phyloP scores from a whole-genome alignment of 1,140 invertebrate species.

The Anastrepha obliqua region DNA sequence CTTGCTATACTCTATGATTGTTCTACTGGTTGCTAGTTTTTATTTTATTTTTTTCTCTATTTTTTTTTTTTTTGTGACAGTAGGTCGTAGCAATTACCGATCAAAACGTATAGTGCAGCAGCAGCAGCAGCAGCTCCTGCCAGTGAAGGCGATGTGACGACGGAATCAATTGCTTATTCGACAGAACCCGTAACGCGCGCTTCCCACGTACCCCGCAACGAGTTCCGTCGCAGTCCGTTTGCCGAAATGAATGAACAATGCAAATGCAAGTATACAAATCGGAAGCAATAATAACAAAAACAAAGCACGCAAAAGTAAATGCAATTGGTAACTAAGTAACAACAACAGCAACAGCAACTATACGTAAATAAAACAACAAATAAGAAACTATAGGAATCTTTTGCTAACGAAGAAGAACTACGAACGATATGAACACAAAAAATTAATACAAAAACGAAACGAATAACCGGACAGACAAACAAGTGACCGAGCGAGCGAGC shows the following conservation, averaged over 20 bases:
- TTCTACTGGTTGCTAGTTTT: conserved; percentile 37
- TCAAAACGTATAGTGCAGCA: neutral
- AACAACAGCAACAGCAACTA: conserved; percentile 16
- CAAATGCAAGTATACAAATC: neutral
- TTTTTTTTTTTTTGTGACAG: neutral
- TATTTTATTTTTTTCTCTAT: neutral
- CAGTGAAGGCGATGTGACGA: neutral
- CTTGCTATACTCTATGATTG: conserved; percentile 17
- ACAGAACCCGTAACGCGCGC: conserved; percentile 33
- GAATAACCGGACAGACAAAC: conserved; percentile 22
- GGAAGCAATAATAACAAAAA: conserved; percentile 8
- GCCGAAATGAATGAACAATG: conserved; percentile 11
- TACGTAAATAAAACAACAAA: neutral
- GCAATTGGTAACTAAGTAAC: conserved; percentile 9
- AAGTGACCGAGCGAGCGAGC: conserved; percentile 39
- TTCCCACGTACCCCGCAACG: neutral
- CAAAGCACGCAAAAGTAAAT: neutral
- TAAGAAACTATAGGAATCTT: conserved; percentile 38
- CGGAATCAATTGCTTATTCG: conserved; percentile 14
- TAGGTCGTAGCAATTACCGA: conserved; percentile 44
- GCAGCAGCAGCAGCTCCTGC: neutral
- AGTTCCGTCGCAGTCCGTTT: neutral
- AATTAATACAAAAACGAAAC: conserved; percentile 46
- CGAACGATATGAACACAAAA: conserved; percentile 13
- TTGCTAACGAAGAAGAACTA: conserved; percentile 37